Conservation (phyloP, 1,140 invertebrate species). For the Venturia canescens region DNA sequence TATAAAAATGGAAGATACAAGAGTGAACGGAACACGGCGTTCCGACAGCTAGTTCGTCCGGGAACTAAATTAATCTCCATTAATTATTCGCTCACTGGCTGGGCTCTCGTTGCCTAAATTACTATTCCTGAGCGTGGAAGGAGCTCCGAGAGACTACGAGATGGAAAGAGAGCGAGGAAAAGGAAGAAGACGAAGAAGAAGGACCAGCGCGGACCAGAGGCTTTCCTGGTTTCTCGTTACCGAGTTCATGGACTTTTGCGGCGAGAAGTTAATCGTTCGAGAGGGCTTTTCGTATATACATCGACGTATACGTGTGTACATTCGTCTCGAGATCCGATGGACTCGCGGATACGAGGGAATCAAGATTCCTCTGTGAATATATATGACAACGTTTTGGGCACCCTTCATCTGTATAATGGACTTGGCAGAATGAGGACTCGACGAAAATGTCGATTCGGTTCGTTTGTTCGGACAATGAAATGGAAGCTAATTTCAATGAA, state of each 20-base stretch:
- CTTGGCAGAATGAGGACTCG: background rate
- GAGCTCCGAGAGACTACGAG: background rate
- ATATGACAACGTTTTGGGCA: background rate
- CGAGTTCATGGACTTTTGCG: constrained; percentile 19
- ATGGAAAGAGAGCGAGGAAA: background rate
- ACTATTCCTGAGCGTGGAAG: background rate
- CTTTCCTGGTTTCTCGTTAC: constrained; percentile 4
- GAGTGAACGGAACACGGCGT: background rate
- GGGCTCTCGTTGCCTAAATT: constrained; percentile 9
- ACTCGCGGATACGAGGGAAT: background rate
- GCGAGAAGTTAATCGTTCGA: constrained; percentile 22
- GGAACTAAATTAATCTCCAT: constrained; percentile 20
- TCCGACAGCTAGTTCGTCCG: background rate
- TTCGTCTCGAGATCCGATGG: background rate
- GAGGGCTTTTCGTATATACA: background rate
- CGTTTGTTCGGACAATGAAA: constrained; percentile 18
- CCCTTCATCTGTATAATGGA: constrained; percentile 16
- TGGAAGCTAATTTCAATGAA: background rate
- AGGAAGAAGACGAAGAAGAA: constrained; percentile 7
- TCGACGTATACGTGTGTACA: background rate
- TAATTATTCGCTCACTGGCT: constrained; percentile 20
- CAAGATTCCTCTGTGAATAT: background rate
- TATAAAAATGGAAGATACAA: background rate
- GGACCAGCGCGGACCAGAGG: background rate
- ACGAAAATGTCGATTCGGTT: constrained; percentile 3